Base-by-base conservation (phyloP, 2,797 vertebrate genomes). In the Danio albolineatus region DNA sequence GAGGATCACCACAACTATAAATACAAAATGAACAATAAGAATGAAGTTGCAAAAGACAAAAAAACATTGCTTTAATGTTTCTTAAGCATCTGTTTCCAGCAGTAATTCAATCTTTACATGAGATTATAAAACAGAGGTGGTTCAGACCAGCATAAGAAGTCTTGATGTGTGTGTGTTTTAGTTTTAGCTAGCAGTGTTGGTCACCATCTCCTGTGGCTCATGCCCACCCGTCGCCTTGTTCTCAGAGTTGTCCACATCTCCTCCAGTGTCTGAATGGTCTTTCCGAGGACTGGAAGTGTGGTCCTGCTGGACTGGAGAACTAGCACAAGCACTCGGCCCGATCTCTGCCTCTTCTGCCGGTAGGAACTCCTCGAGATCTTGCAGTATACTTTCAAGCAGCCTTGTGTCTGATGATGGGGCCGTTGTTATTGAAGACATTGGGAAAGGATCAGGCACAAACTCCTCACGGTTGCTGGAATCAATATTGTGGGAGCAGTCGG, bases 311-410 rank as follows among this genome's bases (percentile, higher is more conserved):
- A 59, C 12, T 4, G 9, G 17, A 17, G 17, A 51, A 41, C 14
- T 48, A 9, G 6, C 10, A 16, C 17, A 7, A 53, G 67, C 49
- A 76, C 51, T 69, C 14, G 43, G 7, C n/a, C 10, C 5, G 1
- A 7, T 16, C 7, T 39, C 21, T 21, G 21, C 70, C 44, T 36
- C 56, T 4, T 16, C 38, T 14, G 8, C 57, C 0, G 67, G 73
- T 5, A 82, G 69, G 59, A 83, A 64, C 5, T 76, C 66, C 61
- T 86, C 72, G 16, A 81, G 66, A 71, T 81, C 81, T 62, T 84
- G 85, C 1, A 61, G 59, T 16, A 76, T 3, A 13, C 84, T 79
- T 64, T 85, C 67, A 4, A 66, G 59, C 53, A 70, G 44, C 16
- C 59, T 13, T 6, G 83, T 9, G 46, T 87, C 80, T 0, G 73